A percentile compares a stretch with the other conserved stretches of the same genome.
Evolutionary conservation across 2,888 invertebrate species (phyloP).

Genomic region (Leucania comma): DNA sequence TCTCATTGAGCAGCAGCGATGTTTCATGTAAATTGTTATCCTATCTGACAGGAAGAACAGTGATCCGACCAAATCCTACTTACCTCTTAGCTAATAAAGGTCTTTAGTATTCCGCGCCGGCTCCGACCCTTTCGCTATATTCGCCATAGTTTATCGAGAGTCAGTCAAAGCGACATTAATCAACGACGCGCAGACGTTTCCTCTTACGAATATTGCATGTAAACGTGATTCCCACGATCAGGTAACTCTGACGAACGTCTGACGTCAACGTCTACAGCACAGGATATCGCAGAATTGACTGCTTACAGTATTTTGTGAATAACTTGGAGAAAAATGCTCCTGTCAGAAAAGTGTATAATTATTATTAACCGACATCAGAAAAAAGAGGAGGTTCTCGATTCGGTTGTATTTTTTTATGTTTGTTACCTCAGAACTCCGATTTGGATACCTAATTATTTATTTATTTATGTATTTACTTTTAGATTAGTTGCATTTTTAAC

Average conservation of each 20-base stretch:
- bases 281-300: slow-evolving; percentile 30
- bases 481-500: too few species aligned
- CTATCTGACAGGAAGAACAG: not conserved
- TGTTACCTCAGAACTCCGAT: too few species aligned
- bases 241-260: not conserved
- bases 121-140: slow-evolving; percentile 1
- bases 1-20: not conserved
- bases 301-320: slow-evolving; percentile 1
- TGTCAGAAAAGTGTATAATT: not conserved
- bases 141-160: slow-evolving; percentile 21
- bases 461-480: too few species aligned
- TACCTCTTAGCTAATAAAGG: not conserved
- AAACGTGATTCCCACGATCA: slow-evolving; percentile 47
- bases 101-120: slow-evolving; percentile 14
- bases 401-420: too few species aligned
- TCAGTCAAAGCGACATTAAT: slow-evolving; percentile 22
- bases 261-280: slow-evolving; percentile 4
- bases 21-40: not conserved
- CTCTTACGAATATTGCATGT: slow-evolving; percentile 49
- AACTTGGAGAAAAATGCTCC: not conserved
- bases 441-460: too few species aligned
- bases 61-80: not conserved
- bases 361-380: too few species aligned
- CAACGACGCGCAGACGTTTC: slow-evolving; percentile 40
- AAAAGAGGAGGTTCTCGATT: too few species aligned